phyloP scores from a whole-genome alignment of 2,113 vertebrate species.

The Macroglossus sobrinus region DNA sequence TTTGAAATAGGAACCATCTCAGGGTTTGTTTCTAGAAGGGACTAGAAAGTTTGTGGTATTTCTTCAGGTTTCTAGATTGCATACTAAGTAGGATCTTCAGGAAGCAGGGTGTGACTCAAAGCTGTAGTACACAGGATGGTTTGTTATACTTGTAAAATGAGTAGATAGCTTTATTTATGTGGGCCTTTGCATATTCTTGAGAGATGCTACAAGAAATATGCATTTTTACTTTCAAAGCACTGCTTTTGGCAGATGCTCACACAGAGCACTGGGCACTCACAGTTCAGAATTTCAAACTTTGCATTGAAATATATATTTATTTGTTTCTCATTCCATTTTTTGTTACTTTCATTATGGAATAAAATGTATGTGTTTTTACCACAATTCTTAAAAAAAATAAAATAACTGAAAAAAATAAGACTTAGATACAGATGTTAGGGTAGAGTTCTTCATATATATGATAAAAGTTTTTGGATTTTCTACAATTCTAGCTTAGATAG shows the following conservation, averaged over 20 bases:
- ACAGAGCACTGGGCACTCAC: neutral
- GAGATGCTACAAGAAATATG: neutral
- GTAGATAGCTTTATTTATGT: neutral
- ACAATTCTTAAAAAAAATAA: neutral
- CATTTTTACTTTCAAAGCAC: neutral
- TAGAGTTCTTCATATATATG: neutral
- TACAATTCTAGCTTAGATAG: neutral
- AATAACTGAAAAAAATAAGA: neutral
- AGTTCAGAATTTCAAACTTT: slow-evolving; percentile 13
- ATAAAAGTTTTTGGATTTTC: neutral
- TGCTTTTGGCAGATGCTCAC: neutral
- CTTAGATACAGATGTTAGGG: neutral
- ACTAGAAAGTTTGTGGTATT: neutral
- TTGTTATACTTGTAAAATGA: neutral
- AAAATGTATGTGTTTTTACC: neutral
- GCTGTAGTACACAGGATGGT: neutral
- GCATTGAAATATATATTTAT: neutral
- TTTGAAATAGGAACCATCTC: slow-evolving; percentile 37
- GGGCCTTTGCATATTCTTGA: neutral
- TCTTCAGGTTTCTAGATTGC: neutral
- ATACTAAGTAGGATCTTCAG: neutral
- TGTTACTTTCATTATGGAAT: neutral
- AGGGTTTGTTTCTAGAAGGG: slow-evolving; percentile 36
- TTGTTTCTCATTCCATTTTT: neutral
- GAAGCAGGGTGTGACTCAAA: neutral